A percentile compares a stretch with the other conserved stretches of the same genome.
Evolutionary conservation across 2,888 invertebrate species (phyloP).

Genomic region (Smittia aterrima): DNA sequence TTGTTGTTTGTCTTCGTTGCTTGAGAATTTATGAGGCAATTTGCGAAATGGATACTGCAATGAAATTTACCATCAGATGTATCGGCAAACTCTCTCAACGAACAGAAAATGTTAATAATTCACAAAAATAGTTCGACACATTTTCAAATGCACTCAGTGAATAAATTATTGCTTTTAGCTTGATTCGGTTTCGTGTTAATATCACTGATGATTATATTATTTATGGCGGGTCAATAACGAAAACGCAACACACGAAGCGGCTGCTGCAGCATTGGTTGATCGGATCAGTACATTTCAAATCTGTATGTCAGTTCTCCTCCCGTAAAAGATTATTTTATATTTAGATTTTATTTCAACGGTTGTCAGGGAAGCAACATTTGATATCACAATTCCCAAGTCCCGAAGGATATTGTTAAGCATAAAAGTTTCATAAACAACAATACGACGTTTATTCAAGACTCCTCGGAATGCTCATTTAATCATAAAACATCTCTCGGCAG

Average conservation of each 20-base stretch:
- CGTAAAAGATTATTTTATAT: too few species aligned
- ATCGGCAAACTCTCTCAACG: not conserved
- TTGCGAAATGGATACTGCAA: not conserved
- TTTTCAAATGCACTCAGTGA: not conserved
- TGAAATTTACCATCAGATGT: not conserved
- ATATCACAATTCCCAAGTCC: too few species aligned
- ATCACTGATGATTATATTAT: not conserved
- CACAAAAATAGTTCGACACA: not conserved
- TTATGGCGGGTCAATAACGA: too few species aligned
- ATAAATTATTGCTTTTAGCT: not conserved
- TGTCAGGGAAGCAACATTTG: not conserved
- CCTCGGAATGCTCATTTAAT: not conserved
- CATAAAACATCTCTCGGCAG: not conserved
- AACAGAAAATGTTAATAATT: not conserved
- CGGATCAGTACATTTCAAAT: too few species aligned
- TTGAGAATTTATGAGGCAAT: not conserved
- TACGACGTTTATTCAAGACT: not conserved
- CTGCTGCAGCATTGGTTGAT: too few species aligned
- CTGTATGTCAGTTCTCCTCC: too few species aligned
- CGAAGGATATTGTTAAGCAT: not conserved
- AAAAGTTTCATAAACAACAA: not conserved
- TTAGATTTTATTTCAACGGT: not conserved
- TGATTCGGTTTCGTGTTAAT: not conserved
- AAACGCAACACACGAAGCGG: too few species aligned
- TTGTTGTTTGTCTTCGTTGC: not conserved